phyloP scores from a whole-genome alignment of 2,113 vertebrate genomes.

The Oryzias javanicus region DNA sequence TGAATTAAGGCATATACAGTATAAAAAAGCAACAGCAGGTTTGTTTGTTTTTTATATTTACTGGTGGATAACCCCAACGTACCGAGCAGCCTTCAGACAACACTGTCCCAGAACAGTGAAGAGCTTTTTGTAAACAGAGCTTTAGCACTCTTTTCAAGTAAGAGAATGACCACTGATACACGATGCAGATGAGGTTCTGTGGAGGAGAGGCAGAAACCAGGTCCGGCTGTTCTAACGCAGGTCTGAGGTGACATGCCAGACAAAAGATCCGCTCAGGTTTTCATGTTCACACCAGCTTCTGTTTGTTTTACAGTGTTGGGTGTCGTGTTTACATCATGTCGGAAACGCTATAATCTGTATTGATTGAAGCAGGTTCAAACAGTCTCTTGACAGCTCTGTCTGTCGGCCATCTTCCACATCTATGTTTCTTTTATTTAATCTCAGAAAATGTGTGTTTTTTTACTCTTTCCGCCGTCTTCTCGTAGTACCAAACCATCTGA shows the following conservation, averaged over 20 bases:
- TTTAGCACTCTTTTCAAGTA: conserved; percentile 98
- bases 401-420: too few relatives aligned
- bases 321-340: too few relatives aligned
- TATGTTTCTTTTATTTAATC: too few relatives aligned
- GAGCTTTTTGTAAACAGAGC: conserved; percentile 95
- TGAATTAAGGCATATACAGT: conserved; percentile 98
- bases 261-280: too few relatives aligned
- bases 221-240: background rate
- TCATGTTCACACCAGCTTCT: too few relatives aligned
- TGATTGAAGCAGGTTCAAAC: background rate
- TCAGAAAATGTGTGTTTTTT: too few relatives aligned
- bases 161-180: conserved; percentile 92
- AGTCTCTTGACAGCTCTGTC: too few relatives aligned
- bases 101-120: conserved; percentile 86
- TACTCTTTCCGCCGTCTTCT: too few relatives aligned
- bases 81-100: conserved; percentile 85
- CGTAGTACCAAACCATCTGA: too few relatives aligned
- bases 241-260: background rate
- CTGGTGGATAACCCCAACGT: conserved; percentile 85
- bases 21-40: conserved; percentile 97
- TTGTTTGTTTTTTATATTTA: conserved; percentile 82
- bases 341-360: too few relatives aligned
- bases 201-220: conserved; percentile 63
- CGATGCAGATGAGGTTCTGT: conserved; percentile 82
- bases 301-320: too few relatives aligned